These are phyloP conservation scores for Bombus cullumanus DNA, from an alignment of 1,140 invertebrate genomes.

Conservation along the genomic window DNA sequence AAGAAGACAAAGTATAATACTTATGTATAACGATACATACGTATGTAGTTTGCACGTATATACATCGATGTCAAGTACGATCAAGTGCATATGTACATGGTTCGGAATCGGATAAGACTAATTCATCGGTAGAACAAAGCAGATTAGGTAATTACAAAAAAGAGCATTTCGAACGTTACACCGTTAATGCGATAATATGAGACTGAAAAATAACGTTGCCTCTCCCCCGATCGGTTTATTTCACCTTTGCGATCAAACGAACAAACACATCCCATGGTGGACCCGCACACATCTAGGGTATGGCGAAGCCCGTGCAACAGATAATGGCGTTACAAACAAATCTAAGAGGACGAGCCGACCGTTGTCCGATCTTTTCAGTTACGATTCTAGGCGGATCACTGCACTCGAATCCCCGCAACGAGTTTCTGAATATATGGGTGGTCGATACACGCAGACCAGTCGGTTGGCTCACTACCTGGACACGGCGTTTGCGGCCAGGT, in stretches of 20 bases:
- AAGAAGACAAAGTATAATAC: too few species aligned
- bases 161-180: constrained; percentile 25
- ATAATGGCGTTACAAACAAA: constrained; percentile 38
- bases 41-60: too few species aligned
- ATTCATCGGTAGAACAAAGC: not conserved
- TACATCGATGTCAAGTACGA: not conserved
- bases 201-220: constrained; percentile 16
- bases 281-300: not conserved
- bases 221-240: constrained; percentile 5
- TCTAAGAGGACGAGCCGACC: not conserved
- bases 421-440: constrained; percentile 47
- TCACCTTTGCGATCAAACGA: constrained; percentile 1
- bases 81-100: not conserved
- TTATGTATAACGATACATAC: too few species aligned
- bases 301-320: constrained; percentile 14
- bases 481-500: constrained; percentile 52
- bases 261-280: not conserved
- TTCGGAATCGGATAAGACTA: not conserved
- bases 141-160: not conserved
- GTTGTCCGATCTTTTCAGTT: constrained; percentile 46
- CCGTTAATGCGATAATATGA: constrained; percentile 29
- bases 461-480: constrained; percentile 51
- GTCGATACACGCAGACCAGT: constrained; percentile 57
- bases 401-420: constrained; percentile 26
- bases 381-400: constrained; percentile 44